Base-by-base conservation (phyloP, 2,113 vertebrate genomes). In the Peromyscus polionotus region DNA sequence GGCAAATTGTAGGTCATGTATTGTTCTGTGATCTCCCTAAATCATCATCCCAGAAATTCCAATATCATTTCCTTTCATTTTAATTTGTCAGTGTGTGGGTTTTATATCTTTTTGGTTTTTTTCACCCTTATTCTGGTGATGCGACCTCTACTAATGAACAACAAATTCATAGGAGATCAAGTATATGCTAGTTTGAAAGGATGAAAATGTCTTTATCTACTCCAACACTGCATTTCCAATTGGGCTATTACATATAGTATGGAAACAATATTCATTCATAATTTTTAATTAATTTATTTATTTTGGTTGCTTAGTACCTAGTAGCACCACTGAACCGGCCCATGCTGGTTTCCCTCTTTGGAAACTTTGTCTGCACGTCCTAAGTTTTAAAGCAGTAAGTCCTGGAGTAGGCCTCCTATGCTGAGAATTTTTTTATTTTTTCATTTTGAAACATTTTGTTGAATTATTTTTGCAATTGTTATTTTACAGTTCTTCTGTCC, bases 401-500 rank as follows among this genome's bases (percentile, higher is more conserved):
- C 7, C 33, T 81, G 31, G 17, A 75, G 7, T 13, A 11, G 39
- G 17, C 7, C n/a, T 93, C 80, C 16, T 59, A 1, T 54, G n/a
- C 67, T 86, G 59, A 79, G 13, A 10, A 22, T 80, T 80, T 61
- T 6, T 85, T 26, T 4, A 54, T 39, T 92, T 83, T 95, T 95
- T 51, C 68, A 22, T 88, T 94, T 88, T 91, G 39, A 22, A 81
- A 67, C 2, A 67, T 95, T 20, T 22, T 61, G 61, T 61, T 61
- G 61, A 61, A 91, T 85, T 80, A 92, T 86, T 93, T 95, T 5
- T 39, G 80, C 85, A 33, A 51, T 51, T 85, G 57, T 86, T 76
- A 65, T 16, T 13, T 91, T 92, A 24, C 3, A 79, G 12, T 28
- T 94, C 9, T 73, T 94, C 9, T 54, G 12, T 75, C 7, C 57